Conservation (phyloP, 1,140 invertebrate species). For the Brachionus koreanus region DNA sequence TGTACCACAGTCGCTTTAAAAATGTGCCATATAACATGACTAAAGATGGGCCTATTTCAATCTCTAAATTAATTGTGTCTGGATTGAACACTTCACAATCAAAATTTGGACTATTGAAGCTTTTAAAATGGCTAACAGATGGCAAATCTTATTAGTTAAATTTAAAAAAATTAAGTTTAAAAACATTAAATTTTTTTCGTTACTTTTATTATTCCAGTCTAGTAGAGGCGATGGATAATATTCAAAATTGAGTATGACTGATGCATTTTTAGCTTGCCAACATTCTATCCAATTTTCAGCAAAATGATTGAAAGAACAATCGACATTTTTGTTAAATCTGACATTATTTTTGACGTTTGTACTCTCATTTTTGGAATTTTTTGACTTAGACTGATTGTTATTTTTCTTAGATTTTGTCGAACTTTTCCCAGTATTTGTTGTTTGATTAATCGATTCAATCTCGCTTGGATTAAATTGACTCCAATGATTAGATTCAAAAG, state of each 20-base stretch:
- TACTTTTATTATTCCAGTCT: slow-evolving; percentile 43
- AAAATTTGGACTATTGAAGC: slow-evolving; percentile 34
- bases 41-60: slow-evolving; percentile 27
- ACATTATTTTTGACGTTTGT: not conserved
- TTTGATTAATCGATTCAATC: not conserved
- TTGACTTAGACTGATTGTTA: not conserved
- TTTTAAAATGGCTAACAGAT: not conserved
- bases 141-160: not conserved
- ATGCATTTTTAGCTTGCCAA: slow-evolving; percentile 41
- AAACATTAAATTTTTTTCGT: not conserved
- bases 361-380: not conserved
- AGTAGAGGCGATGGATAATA: slow-evolving; percentile 34
- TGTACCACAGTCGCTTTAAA: slow-evolving; percentile 36
- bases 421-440: not conserved
- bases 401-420: not conserved
- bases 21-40: slow-evolving; percentile 38
- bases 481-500: slow-evolving; percentile 30
- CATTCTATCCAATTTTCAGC: slow-evolving; percentile 41
- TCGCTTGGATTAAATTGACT: slow-evolving; percentile 5
- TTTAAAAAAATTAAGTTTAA: not conserved
- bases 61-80: slow-evolving; percentile 33
- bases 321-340: slow-evolving; percentile 10
- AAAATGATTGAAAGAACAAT: not conserved
- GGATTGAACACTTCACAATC: slow-evolving; percentile 38
- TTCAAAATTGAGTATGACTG: slow-evolving; percentile 37